A percentile compares a stretch with the other conserved stretches of the same genome.
Conservation (phyloP, 37 sponge, comb jelly and placozoan genomes). For the Eunapius fragilis region DNA sequence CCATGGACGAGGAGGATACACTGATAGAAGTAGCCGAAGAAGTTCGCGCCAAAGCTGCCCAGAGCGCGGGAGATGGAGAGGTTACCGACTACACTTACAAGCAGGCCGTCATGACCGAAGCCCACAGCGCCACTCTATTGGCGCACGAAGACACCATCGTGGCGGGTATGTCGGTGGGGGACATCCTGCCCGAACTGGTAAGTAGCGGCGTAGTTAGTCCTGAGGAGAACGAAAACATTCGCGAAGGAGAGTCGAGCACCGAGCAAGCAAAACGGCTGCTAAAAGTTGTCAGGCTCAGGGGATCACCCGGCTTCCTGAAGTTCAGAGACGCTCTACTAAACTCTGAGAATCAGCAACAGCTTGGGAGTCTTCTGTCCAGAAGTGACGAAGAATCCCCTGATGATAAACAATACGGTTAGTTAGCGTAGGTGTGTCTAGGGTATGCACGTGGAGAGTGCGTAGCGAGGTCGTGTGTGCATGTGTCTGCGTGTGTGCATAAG, state of each 20-base stretch:
- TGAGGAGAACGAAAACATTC: constrained; percentile 37
- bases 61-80: background rate
- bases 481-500: constrained; percentile 3
- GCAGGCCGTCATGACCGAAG: constrained; percentile 5
- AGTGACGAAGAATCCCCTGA: background rate
- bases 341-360: background rate
- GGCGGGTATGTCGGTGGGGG: constrained; percentile 5
- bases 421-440: background rate
- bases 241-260: no score
- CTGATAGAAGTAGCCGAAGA: constrained; percentile 9
- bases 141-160: constrained; percentile 13
- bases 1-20: constrained; percentile 16
- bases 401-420: constrained; percentile 24
- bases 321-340: constrained; percentile 6
- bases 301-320: background rate
- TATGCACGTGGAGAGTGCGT: constrained; percentile 2
- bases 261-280: constrained; percentile 1
- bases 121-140: constrained; percentile 5
- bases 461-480: background rate
- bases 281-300: constrained; percentile 1
- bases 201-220: constrained; percentile 25
- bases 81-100: constrained; percentile 4
- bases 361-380: constrained; percentile 7
- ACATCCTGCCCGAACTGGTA: constrained; percentile 58
- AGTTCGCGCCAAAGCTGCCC: background rate